Percentiles rank a stretch among this genome's conserved stretches.
Evolutionary conservation across 1,140 invertebrate species (phyloP).

Genomic region (Lamellibrachia luymesi): DNA sequence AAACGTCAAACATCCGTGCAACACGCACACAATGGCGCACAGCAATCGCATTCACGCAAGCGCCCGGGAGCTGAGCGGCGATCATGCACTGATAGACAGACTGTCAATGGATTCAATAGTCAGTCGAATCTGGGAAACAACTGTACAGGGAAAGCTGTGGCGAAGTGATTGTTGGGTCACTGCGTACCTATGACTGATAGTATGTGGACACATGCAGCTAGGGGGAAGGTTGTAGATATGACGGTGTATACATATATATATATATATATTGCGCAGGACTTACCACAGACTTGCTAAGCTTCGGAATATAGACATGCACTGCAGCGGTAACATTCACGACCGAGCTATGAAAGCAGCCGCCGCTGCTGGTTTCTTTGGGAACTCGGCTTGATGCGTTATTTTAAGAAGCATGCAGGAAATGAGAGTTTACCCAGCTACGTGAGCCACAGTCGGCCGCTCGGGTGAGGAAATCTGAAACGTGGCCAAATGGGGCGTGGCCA

Average conservation of each 20-base stretch:
- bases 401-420: background rate
- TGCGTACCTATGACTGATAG: background rate
- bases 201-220: background rate
- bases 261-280: background rate
- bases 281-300: background rate
- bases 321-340: background rate
- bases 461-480: background rate
- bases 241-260: background rate
- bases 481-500: background rate
- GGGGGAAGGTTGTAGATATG: background rate
- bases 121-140: background rate
- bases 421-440: background rate
- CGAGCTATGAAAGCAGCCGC: background rate
- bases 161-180: background rate
- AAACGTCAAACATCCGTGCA: background rate
- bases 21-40: background rate
- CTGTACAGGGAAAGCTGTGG: background rate
- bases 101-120: background rate
- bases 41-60: background rate
- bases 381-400: background rate
- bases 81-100: background rate
- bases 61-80: no score
- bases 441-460: background rate
- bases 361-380: background rate
- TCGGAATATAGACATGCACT: background rate